Conservation (phyloP, 2,113 vertebrate species). For the Acrocephalus kingi region DNA sequence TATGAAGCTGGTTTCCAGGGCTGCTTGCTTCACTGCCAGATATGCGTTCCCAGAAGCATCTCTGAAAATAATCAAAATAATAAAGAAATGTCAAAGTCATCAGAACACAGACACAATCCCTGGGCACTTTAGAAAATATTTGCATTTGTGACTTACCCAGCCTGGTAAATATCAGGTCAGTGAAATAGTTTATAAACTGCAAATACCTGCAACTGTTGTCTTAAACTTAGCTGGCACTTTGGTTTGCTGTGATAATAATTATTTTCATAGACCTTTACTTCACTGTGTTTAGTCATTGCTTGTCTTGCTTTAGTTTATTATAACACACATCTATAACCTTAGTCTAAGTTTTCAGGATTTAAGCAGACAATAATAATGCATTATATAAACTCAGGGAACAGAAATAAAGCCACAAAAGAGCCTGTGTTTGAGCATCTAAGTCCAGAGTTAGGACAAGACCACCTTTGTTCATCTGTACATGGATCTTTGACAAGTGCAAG, state of each 20-base stretch:
- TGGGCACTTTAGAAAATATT: not conserved
- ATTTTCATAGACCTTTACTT: slow-evolving; percentile 3
- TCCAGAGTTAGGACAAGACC: not conserved
- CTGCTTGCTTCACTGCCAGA: not conserved
- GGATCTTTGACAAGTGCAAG: not conserved
- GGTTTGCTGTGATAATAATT: not conserved
- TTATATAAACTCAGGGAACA: not conserved
- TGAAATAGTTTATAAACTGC: not conserved
- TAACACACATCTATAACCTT: not conserved
- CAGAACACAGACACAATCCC: not conserved
- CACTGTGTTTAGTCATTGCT: not conserved
- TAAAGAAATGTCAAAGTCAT: not conserved
- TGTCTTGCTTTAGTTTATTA: not conserved
- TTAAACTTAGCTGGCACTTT: not conserved
- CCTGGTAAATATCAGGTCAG: not conserved
- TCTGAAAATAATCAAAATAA: not conserved
- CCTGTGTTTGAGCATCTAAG: not conserved
- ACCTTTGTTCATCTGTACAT: not conserved
- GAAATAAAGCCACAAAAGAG: not conserved
- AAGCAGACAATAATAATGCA: not conserved
- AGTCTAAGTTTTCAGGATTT: not conserved
- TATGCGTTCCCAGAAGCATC: not conserved
- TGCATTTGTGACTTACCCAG: not conserved
- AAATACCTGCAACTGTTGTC: not conserved
- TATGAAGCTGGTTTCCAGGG: not conserved